Percentiles rank a stretch among this genome's conserved stretches.
These are phyloP conservation scores for Hydrochoerus hydrochaeris DNA, from an alignment of 2,113 vertebrate species.

Conservation along the genomic window DNA sequence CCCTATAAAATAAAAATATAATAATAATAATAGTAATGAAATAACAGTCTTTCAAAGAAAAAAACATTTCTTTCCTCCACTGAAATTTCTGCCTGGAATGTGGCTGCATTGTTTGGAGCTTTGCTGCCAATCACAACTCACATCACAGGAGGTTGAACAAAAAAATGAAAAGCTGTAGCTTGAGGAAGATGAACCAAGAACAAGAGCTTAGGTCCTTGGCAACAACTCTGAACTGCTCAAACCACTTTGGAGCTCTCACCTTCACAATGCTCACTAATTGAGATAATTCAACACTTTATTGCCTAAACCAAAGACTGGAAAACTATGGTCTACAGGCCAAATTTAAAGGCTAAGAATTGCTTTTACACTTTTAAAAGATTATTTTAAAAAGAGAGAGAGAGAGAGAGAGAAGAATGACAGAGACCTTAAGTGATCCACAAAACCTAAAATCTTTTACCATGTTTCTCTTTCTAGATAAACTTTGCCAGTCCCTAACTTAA, in stretches of 20 bases:
- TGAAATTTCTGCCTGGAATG: neutral
- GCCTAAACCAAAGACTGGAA: neutral
- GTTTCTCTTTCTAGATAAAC: neutral
- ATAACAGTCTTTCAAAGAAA: neutral
- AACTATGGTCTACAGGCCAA: neutral
- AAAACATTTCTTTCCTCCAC: neutral
- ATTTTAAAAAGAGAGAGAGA: neutral
- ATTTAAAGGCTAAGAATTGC: neutral
- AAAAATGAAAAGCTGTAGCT: neutral
- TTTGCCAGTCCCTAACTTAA: neutral
- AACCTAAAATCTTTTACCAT: slow-evolving; percentile 27
- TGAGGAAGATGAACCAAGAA: neutral
- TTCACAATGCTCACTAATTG: neutral
- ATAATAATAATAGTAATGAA: neutral
- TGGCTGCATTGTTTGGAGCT: too few relatives aligned
- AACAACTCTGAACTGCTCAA: neutral
- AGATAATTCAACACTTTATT: neutral
- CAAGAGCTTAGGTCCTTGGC: neutral
- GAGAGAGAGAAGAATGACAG: neutral
- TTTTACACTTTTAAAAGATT: slow-evolving; percentile 21
- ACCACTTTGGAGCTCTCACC: neutral
- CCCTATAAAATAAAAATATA: neutral
- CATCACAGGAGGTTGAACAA: neutral
- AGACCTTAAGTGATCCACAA: neutral
- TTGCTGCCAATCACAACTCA: neutral